Evolutionary conservation across 2,888 invertebrate genomes (phyloP).

Genomic region (Subacronicta megacephala): DNA sequence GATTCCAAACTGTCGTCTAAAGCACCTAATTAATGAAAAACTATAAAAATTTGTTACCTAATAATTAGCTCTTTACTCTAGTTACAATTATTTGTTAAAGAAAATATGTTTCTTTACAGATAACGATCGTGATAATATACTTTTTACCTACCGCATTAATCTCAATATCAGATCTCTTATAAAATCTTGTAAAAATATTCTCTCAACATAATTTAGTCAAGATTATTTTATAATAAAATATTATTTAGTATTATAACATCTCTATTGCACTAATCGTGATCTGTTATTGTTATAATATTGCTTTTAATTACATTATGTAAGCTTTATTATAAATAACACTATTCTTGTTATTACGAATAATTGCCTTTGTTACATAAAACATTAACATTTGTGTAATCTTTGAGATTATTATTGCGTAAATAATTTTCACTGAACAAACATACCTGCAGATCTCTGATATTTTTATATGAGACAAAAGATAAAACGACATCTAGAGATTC

Average conservation of each 20-base stretch:
- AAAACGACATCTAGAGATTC: slow-evolving; percentile 78
- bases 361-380: slow-evolving; percentile 61
- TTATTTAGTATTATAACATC: slow-evolving; percentile 81
- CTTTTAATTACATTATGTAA: slow-evolving; percentile 75
- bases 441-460: slow-evolving; percentile 61
- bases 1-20: slow-evolving; percentile 45
- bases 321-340: slow-evolving; percentile 70
- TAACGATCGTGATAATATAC: slow-evolving; percentile 66
- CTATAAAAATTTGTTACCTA: slow-evolving; percentile 46
- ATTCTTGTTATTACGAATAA: slow-evolving; percentile 53
- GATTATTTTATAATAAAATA: slow-evolving; percentile 75
- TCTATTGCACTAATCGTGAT: slow-evolving; percentile 85
- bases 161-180: slow-evolving; percentile 88
- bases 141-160: slow-evolving; percentile 77
- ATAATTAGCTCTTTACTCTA: slow-evolving; percentile 52
- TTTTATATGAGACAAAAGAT: slow-evolving; percentile 53
- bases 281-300: slow-evolving; percentile 79
- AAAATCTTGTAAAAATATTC: slow-evolving; percentile 71
- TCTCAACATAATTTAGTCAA: slow-evolving; percentile 66
- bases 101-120: slow-evolving; percentile 66
- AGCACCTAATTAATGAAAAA: slow-evolving; percentile 62
- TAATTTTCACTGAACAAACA: slow-evolving; percentile 39
- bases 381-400: slow-evolving; percentile 44
- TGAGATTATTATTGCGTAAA: slow-evolving; percentile 59
- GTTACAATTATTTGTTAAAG: slow-evolving; percentile 57